Conservation (phyloP, 2,888 invertebrate genomes). For the Agrotis exclamationis region DNA sequence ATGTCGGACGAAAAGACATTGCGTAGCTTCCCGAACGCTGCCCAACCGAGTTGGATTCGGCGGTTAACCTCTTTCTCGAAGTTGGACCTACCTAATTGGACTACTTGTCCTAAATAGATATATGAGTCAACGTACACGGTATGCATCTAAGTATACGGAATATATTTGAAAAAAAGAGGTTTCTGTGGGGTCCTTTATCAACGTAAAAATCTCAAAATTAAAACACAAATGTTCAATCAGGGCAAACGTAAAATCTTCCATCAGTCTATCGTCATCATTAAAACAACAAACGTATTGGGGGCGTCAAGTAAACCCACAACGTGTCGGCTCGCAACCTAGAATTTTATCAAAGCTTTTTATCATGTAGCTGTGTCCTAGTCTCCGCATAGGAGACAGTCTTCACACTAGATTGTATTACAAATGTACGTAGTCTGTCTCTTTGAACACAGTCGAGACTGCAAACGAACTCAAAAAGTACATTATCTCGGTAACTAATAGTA, state of each 20-base stretch:
- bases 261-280: not conserved
- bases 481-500: slow-evolving; percentile 40
- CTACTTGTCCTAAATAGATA: too few species aligned
- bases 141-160: too few species aligned
- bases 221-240: not conserved
- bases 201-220: too few species aligned
- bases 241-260: not conserved
- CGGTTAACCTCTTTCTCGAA: too few species aligned
- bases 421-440: slow-evolving; percentile 20
- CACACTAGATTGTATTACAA: slow-evolving; percentile 32
- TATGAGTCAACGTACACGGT: too few species aligned
- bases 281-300: not conserved
- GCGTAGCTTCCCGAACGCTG: too few species aligned
- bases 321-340: slow-evolving; percentile 42
- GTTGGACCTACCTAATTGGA: too few species aligned
- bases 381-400: slow-evolving; percentile 29
- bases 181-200: too few species aligned
- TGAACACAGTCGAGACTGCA: slow-evolving; percentile 21
- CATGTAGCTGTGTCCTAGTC: slow-evolving; percentile 26
- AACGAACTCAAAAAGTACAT: slow-evolving; percentile 38
- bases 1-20: too few species aligned
- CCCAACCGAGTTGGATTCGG: too few species aligned
- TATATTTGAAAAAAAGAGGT: too few species aligned
- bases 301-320: slow-evolving; percentile 7
- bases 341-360: slow-evolving; percentile 49